Base-by-base conservation (phyloP, 2,888 invertebrate genomes). In the Craniophora ligustri region DNA sequence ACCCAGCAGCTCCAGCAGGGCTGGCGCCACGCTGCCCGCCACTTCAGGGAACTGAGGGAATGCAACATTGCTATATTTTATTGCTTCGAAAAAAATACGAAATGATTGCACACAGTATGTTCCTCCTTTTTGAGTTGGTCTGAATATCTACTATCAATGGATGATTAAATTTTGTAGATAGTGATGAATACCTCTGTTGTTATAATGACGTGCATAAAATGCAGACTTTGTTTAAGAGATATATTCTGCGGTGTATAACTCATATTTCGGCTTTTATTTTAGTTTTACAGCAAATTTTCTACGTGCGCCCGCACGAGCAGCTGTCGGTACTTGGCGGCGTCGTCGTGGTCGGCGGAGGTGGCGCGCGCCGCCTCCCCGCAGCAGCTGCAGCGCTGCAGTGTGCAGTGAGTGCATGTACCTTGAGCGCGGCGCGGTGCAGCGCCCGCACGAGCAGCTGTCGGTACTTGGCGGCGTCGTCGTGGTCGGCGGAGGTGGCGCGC, bases 391-490 rank as follows among this genome's bases (percentile, higher is more conserved):
- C 94, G 99, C 99, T 80, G 98, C 98, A 42, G 99, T 98, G 82
- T 98, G 99, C 10, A 99, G 95, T 0, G 98, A 96, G 3, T 97
- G 97, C 13, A 98, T n/a, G 5, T n/a, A 94, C 94, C 93, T 98
- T 98, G 75, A 99, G 97, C 47, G 98, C 98, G 81, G 98, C 98
- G 28, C 97, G 95, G 89, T 99, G 99, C 70, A 99, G 90, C 0
- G 99, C 99, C 51, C 98, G 95, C 34, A 99, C 99, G 26, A 99
- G 94, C 63, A 99, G 94, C 91, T 99, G 99, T 0, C 98, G 94
- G 89, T 99, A 99, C 89, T 97, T 98, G 65, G 98, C 98, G 13
- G 98, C 97, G 85, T 99, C 99, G 87, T 99, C 99, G 78, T 98
- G 97, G 80, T 98, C 98, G 2, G 97, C 96, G 0, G 80, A 96